These are phyloP conservation scores for Lordiphosa clarofinis DNA, from an alignment of 1,140 invertebrate genomes.

Conservation along the genomic window DNA sequence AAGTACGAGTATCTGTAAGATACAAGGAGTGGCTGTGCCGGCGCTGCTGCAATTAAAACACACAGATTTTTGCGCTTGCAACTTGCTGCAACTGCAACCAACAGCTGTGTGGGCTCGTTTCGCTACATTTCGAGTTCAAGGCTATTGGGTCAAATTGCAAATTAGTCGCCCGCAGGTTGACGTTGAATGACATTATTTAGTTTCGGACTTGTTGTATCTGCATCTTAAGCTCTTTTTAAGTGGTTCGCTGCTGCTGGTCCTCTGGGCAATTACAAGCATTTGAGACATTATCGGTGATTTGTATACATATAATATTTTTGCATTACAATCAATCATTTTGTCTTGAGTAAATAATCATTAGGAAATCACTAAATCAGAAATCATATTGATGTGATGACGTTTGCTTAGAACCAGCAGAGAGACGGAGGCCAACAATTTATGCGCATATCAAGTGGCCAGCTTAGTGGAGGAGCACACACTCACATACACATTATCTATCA, in stretches of 20 bases:
- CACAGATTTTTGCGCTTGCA: slow-evolving; percentile 33
- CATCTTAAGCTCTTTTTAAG: slow-evolving; percentile 34
- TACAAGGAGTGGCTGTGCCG: slow-evolving; percentile 36
- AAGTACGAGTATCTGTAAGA: slow-evolving; percentile 58
- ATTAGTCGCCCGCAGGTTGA: slow-evolving; percentile 72
- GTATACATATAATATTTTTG: slow-evolving; percentile 46
- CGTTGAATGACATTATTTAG: slow-evolving; percentile 67
- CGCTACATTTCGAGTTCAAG: slow-evolving; percentile 65
- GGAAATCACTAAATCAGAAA: slow-evolving; percentile 38
- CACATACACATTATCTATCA: slow-evolving; percentile 33
- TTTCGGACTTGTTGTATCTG: slow-evolving; percentile 21
- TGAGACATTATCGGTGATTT: slow-evolving; percentile 42
- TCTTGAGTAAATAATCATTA: slow-evolving; percentile 69
- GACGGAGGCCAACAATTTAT: slow-evolving; percentile 38
- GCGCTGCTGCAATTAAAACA: slow-evolving; percentile 29
- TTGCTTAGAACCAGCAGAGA: slow-evolving; percentile 1
- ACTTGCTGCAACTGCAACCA: slow-evolving; percentile 25
- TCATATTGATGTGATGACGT: slow-evolving; percentile 17
- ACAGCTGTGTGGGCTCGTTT: slow-evolving; percentile 42
- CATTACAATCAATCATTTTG: slow-evolving; percentile 73
- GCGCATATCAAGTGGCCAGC: slow-evolving; percentile 59
- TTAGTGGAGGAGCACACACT: slow-evolving; percentile 17
- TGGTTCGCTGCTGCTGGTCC: slow-evolving; percentile 1
- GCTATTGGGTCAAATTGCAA: slow-evolving; percentile 72
- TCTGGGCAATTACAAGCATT: slow-evolving; percentile 11